phyloP scores from a whole-genome alignment of 1,140 invertebrate species.

The Planococcus citri region DNA sequence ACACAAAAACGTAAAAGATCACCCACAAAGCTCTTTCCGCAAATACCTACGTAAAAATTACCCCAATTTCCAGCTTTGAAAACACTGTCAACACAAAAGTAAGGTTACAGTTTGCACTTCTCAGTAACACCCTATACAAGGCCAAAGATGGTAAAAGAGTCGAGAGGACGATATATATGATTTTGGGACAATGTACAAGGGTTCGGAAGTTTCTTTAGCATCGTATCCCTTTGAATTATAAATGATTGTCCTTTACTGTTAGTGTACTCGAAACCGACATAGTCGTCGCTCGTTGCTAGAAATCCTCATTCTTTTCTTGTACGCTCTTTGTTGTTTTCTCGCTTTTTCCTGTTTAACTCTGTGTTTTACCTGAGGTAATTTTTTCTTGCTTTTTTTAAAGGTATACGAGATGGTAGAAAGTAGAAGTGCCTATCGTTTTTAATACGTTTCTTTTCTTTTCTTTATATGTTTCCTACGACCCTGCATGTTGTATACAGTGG shows the following conservation, averaged over 20 bases:
- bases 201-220: slow-evolving; percentile 2
- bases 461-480: no score
- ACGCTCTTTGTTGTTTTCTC: not conserved
- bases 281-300: not conserved
- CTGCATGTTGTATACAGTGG: no score
- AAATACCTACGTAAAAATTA: no score
- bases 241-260: not conserved
- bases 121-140: no score
- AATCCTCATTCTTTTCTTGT: not conserved
- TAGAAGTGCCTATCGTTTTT: not conserved
- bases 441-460: not conserved
- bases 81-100: no score
- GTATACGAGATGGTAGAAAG: no score
- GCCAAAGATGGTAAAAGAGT: not conserved
- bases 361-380: not conserved
- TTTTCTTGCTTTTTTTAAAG: not conserved
- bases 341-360: not conserved
- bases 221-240: not conserved
- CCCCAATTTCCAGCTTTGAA: no score
- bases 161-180: not conserved
- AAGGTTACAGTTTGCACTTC: no score
- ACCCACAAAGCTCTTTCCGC: no score
- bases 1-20: no score
- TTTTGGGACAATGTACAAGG: not conserved
- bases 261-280: not conserved